Evolutionary conservation across 2,113 vertebrate species (phyloP).

Genomic region (Ochotona curzoniae): DNA sequence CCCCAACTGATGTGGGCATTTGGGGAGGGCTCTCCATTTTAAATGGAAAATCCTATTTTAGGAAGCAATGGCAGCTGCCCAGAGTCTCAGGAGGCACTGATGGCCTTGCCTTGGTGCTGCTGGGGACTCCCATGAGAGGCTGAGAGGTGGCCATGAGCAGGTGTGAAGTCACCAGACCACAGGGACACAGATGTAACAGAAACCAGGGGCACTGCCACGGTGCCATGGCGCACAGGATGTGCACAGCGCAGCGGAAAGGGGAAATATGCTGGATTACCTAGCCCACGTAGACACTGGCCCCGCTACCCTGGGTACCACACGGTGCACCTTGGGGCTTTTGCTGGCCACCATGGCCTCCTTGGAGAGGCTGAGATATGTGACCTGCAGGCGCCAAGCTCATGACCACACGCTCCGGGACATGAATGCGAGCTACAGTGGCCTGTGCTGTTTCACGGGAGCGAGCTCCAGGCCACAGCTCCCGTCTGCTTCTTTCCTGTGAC

Average conservation of each 20-base stretch:
- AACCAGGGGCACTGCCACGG: not conserved
- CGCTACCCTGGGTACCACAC: not conserved
- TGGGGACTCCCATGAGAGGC: not conserved
- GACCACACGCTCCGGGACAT: not conserved
- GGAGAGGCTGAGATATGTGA: not conserved
- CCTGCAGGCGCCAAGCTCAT: too few relatives aligned
- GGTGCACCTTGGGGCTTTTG: not conserved
- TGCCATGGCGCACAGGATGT: not conserved
- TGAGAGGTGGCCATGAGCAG: rapidly evolving
- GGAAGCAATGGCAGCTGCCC: not conserved
- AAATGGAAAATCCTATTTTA: not conserved
- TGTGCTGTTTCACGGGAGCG: rapidly evolving
- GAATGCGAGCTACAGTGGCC: too few relatives aligned
- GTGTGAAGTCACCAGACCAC: not conserved
- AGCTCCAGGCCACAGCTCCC: not conserved
- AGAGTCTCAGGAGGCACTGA: not conserved
- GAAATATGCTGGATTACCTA: not conserved
- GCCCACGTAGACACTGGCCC: not conserved
- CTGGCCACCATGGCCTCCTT: not conserved
- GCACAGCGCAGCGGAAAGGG: too few relatives aligned
- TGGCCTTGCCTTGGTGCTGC: not conserved
- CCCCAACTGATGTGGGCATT: too few relatives aligned
- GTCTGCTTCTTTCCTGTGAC: not conserved
- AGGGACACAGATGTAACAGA: rapidly evolving
- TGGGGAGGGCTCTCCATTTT: too few relatives aligned